Evolutionary conservation across 2,888 invertebrate species (phyloP).

Genomic region (Acleris cristana): DNA sequence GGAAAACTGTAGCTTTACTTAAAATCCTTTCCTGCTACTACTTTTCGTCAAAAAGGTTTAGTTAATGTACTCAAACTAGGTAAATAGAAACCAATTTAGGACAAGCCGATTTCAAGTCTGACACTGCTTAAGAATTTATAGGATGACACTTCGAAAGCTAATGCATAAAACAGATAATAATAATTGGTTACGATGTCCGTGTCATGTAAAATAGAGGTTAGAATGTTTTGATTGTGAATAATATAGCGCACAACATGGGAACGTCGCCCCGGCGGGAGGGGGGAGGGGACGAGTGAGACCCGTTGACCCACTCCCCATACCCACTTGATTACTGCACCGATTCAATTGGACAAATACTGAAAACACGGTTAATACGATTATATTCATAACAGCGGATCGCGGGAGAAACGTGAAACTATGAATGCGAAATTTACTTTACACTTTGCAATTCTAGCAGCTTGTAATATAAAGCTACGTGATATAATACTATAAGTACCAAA

Average conservation of each 20-base stretch:
- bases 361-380: constrained; percentile 72
- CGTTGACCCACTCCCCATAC: constrained; percentile 68
- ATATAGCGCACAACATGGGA: constrained; percentile 61
- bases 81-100: no score
- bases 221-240: constrained; percentile 67
- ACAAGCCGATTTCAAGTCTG: constrained; percentile 13
- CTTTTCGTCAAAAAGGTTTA: no score
- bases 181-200: constrained; percentile 8
- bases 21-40: no score
- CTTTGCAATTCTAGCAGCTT: constrained; percentile 22
- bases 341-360: constrained; percentile 74
- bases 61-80: no score
- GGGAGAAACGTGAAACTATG: constrained; percentile 26
- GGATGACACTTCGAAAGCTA: constrained; percentile 12
- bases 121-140: constrained; percentile 3
- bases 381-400: constrained; percentile 50
- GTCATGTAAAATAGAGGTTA: constrained; percentile 57
- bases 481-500: no score
- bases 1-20: no score
- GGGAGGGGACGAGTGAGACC: constrained; percentile 58
- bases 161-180: constrained; percentile 18
- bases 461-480: constrained; percentile 14
- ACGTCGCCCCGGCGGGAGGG: constrained; percentile 35
- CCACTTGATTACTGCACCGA: constrained; percentile 71
- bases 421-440: constrained; percentile 27